Evolutionary conservation across 2,113 vertebrate species (phyloP), one percentile per base, ranked within the genome.

Genomic region (Suncus etruscus): DNA sequence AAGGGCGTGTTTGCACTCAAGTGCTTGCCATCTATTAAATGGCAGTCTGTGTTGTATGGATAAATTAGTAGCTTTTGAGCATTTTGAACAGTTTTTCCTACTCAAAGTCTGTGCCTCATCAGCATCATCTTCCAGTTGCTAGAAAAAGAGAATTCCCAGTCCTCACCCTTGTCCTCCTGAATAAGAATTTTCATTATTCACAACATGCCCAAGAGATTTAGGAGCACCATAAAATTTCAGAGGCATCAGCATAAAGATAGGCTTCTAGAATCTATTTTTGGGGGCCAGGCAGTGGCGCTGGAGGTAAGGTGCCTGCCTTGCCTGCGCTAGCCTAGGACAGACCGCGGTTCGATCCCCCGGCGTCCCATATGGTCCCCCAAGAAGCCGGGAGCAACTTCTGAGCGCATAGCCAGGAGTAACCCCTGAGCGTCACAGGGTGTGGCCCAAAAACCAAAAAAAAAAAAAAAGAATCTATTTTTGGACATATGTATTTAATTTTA

Each of bases 121-220:
- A 22, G 16, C 58, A 61, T 61, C 22, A 61, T 61, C 58, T 61
- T 61, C 58, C 58, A 61, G 18, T 61, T 61, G 58, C 14, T 92
- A 86, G 63, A 81, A 66, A 88, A 87, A 54, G 76, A 74, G 63
- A 87, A n/a, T 78, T 24, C 24, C 86, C 11, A 87, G 73, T 11
- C 32, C 45, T 75, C 10, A 66, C 29, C n/a, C 54, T 39, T 75
- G 50, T 51, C 11, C 58, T 66, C 85, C 3, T 87, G 63, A 77
- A 66, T 90, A 31, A 45, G 24, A 87, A 76, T 65, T 75, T 68
- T 11, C 39, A 10, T 72, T 66, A 66, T 65, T 79, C 47, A 61
- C 2, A 63, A 32, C 12, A 39, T 61, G 14, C n/a, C 48, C 31
- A 54, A 16, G 39, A 27, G 65, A 25, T 88, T 74, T 58, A 24